Conservation (phyloP, 2,797 vertebrate species). For the Hapalemur alaotrensis region DNA sequence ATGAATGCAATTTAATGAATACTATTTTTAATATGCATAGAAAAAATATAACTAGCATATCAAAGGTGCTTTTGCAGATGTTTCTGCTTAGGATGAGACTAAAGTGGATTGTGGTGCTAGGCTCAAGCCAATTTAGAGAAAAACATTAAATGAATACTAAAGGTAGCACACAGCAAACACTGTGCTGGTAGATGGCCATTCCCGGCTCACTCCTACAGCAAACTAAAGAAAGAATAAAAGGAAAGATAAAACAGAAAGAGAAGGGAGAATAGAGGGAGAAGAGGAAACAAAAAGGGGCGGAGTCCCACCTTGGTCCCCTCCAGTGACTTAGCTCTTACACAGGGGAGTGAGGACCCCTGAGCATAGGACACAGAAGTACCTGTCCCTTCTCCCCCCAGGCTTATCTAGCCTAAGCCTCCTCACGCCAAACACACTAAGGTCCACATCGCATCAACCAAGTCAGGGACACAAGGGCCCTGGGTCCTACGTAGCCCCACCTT, state of each 20-base stretch:
- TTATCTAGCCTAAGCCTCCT: not conserved
- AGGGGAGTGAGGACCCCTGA: not conserved
- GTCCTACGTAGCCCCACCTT: not conserved
- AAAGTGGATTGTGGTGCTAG: not conserved
- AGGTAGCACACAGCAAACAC: not conserved
- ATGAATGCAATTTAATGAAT: not conserved
- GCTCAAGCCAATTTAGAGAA: not conserved
- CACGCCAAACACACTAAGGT: not conserved
- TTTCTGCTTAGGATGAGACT: not conserved
- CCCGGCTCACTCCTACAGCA: not conserved
- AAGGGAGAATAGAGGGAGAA: not conserved
- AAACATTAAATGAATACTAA: not conserved
- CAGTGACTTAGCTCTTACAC: not conserved
- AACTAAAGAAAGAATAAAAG: not conserved
- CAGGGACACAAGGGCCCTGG: not conserved
- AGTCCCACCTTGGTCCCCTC: not conserved
- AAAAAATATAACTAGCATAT: not conserved
- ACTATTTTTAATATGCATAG: not conserved
- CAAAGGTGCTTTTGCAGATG: not conserved
- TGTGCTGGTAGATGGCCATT: not conserved
- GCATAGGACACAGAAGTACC: accelerated
- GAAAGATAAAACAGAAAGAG: not conserved
- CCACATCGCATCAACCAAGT: not conserved
- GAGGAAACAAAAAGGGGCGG: too few species aligned
- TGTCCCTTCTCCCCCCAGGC: not conserved